Evolutionary conservation across 1,140 invertebrate species (phyloP).

Genomic region (Episyrphus balteatus): DNA sequence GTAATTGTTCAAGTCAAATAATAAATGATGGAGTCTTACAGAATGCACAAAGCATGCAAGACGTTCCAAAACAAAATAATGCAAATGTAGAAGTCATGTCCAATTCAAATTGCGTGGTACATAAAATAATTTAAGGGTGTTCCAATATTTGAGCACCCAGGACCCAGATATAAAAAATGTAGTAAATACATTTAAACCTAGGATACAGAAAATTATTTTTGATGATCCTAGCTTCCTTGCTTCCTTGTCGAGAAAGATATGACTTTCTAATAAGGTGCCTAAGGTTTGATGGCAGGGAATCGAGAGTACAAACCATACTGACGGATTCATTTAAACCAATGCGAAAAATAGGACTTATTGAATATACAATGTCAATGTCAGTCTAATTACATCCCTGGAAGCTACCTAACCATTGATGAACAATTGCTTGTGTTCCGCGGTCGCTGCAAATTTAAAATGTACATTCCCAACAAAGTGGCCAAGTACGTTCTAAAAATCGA

Average conservation of each 20-base stretch:
- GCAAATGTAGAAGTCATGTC: too few species aligned
- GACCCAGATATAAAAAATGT: too few species aligned
- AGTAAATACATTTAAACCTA: too few species aligned
- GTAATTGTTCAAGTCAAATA: too few species aligned
- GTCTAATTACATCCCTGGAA: conserved; percentile 4
- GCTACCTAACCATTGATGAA: conserved; percentile 22
- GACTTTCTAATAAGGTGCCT: conserved; percentile 4
- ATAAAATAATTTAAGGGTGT: too few species aligned
- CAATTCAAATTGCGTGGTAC: too few species aligned
- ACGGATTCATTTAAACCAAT: conserved; percentile 26
- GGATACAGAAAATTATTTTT: too few species aligned
- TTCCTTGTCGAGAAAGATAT: conserved; percentile 3
- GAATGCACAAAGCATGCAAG: too few species aligned
- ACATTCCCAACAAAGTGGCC: conserved; percentile 24
- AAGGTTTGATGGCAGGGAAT: conserved; percentile 14
- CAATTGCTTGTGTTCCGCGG: conserved; percentile 20
- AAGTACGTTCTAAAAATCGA: conserved; percentile 37
- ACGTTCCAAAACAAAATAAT: too few species aligned
- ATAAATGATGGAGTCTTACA: too few species aligned
- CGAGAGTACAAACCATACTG: not conserved
- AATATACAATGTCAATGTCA: conserved; percentile 17
- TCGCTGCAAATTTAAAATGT: conserved; percentile 18
- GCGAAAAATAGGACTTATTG: conserved; percentile 20
- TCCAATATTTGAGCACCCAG: too few species aligned
- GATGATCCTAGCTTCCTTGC: too few species aligned